Evolutionary conservation across 2,797 vertebrate genomes (phyloP), one percentile per base, ranked within the genome.

Genomic region (Coreius guichenoti): DNA sequence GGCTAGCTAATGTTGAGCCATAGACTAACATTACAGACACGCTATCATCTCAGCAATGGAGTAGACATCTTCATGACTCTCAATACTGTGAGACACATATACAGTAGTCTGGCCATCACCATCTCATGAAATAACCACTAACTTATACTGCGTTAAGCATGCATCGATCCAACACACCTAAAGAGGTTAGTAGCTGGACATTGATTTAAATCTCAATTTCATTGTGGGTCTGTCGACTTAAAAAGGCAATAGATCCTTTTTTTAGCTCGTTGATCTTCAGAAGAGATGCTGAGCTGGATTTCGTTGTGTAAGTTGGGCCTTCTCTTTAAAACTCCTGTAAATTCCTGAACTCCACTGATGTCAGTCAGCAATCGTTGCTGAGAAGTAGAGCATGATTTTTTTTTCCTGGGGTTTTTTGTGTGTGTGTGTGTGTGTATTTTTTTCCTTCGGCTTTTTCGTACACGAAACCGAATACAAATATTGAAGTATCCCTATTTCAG

Each of bases 401-500:
- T 89, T 96, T 94, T 94, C 96, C 96, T 8, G 4, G 1, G 95
- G 94, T 92, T 94, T 94, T 96, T 96, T 95, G 95, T 96, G 8
- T 23, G 54, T 23, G 93, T 95, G 56, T 1, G 58, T 94, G 93
- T 96, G 96, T 95, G 95, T 94, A 96, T 63, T 94, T 90, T 93
- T 83, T 76, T 13, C 33, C 43, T 85, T 79, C 39, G 9, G 67
- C 29, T 85, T 80, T 84, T 80, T 85, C 83, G 65, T 73, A 85
- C 76, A 72, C 56, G 8, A 51, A 74, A 80, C 45, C 19, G 36
- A 19, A 68, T 92, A 93, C 94, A 96, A 92, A 96, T 97, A 97
- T 96, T 96, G 96, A 98, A 96, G 95, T 97, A 96, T 97, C 96
- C 96, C 96, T 97, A 97, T 98, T 98, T 98, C 96, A 98, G 96